Base-by-base conservation (phyloP, 2,888 invertebrate genomes). In the Melikaiella ostensackeni region DNA sequence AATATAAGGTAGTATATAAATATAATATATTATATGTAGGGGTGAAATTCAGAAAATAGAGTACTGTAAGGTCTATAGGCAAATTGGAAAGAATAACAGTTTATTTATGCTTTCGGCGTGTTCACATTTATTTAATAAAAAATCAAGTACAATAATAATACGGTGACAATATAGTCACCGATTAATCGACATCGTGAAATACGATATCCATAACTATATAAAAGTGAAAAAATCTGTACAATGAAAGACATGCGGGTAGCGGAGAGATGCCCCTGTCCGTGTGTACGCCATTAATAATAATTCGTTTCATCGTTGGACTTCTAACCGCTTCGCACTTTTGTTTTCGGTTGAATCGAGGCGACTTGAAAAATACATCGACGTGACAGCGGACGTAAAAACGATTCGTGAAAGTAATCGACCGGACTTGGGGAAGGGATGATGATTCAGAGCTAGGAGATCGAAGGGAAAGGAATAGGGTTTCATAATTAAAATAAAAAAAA, bases 191-290 rank as follows among this genome's bases (percentile, higher is more conserved):
- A 84, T 84, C 86, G 87, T 87, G 84, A 88, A 88, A 84, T 87
- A 87, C 85, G 88, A 88, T 86, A 87, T 88, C 87, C 86, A 83
- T 84, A 89, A 91, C 89, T 89, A 90, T 91, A 91, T 90, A 91
- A 91, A 91, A 91, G 90, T 91, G 90, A 91, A 91, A 91, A 91
- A 91, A 90, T 91, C 91, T 91, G 91, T 91, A 91, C 91, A 91
- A 90, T 91, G 91, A 91, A 91, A 91, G 91, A 91, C 91, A 90
- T 89, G 88, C 88, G 91, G 91, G 91, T 91, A 91, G 91, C 90
- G 88, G 87, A 89, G 91, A 91, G 91, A 91, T 90, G 91, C 88
- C 88, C 87, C 89, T 90, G 89, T 89, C 89, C 90, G 86, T 86
- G 87, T 87, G 82, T 87, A 85, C 87, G 84, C 86, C 13, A 66